Evolutionary conservation across 1,140 invertebrate species (phyloP).

Genomic region (Schlechtendalia chinensis): DNA sequence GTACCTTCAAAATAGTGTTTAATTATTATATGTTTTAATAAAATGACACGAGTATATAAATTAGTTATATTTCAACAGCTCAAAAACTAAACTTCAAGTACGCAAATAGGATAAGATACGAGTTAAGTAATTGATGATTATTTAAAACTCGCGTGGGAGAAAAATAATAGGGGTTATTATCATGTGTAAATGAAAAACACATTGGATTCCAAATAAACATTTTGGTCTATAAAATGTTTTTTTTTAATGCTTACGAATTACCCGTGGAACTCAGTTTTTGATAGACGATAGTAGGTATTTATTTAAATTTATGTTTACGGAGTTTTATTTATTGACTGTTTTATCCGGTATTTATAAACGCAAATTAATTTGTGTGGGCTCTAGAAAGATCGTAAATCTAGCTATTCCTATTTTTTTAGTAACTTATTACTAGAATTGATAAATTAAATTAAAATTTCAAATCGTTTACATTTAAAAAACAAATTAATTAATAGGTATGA

Average conservation of each 20-base stretch:
- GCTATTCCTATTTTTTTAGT: conserved; percentile 8
- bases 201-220: conserved; percentile 16
- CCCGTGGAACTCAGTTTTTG: conserved; percentile 9
- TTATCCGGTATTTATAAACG: conserved; percentile 29
- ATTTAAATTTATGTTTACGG: conserved; percentile 18
- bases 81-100: too few relatives aligned
- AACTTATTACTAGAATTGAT: neutral
- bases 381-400: conserved; percentile 32
- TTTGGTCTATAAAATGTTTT: conserved; percentile 41
- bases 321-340: conserved; percentile 39
- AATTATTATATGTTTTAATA: too few relatives aligned
- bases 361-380: conserved; percentile 30
- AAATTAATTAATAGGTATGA: too few relatives aligned
- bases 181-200: conserved; percentile 3
- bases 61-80: too few relatives aligned
- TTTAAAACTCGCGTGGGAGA: neutral
- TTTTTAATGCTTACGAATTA: conserved; percentile 34
- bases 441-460: neutral
- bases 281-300: conserved; percentile 11
- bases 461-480: too few relatives aligned
- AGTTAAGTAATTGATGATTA: neutral
- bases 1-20: too few relatives aligned
- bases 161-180: neutral
- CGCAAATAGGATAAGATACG: too few relatives aligned
- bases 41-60: too few relatives aligned